Base-by-base conservation (phyloP, 2,113 vertebrate species). In the Lasiurus borealis region DNA sequence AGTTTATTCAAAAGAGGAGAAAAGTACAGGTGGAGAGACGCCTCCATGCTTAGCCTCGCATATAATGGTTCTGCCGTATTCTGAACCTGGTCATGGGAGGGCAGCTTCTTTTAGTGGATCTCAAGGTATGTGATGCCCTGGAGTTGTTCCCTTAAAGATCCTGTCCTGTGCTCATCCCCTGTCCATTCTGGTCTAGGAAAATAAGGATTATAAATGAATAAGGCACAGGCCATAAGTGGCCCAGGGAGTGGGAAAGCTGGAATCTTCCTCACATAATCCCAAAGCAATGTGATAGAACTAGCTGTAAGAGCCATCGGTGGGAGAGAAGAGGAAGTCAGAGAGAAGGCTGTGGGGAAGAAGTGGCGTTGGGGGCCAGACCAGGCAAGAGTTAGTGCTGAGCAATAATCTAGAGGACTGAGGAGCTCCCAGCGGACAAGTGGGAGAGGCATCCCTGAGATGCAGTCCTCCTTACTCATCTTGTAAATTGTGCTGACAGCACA, bases 361-460 rank as follows among this genome's bases (percentile, higher is more conserved):
- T 48, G 36, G 1, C 40, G 4, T 0, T 13, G 13, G 34, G 59
- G 25, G 14, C 2, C 34, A 23, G 77, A 34, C 13, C 15, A 46
- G 52, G 59, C 14, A 54, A 36, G 36, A 69, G 76, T 34, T 44
- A 52, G 87, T 8, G 10, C n/a, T 3, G 54, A 73, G 50, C 25
- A 84, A 91, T 34, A 64, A 75, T 50, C 57, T 66, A 36, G 84
- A 93, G 27, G 18, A 50, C 6, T n/a, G 50, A 44, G 75, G 59
- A 48, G 44, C 36, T 81, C 80, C 66, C 72, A 18, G 52, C 25
- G 52, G 52, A 40, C 48, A 27, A 87, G 50, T 44, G 50, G 50
- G 69, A 86, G 31, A 81, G 90, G 62, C 54, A 44, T 64, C 50
- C 19, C 19, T 46, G 78, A 77, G 75, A 83, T 0, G 44, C 4